Conservation (phyloP, 37 sponge, comb jelly and placozoan genomes). For the Halichondria panicea region DNA sequence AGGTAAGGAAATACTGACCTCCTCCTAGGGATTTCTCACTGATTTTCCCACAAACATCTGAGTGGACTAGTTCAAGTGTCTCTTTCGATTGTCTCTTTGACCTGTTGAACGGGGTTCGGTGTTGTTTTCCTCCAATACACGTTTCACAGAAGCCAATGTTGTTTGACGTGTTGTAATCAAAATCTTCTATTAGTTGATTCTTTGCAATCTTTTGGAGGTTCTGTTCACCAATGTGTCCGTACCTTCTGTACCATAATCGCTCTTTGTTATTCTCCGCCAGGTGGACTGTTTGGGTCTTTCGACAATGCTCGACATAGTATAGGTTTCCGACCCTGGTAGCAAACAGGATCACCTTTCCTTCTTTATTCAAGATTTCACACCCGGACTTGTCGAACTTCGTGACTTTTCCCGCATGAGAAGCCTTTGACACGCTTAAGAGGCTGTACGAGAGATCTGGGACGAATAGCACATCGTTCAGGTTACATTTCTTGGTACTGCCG, state of each 20-base stretch:
- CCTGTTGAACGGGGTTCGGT: slow-evolving; percentile 26
- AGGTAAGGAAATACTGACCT: slow-evolving; percentile 48
- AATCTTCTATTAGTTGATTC: slow-evolving; percentile 26
- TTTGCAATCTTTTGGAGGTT: slow-evolving; percentile 36
- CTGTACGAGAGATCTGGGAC: slow-evolving; percentile 36
- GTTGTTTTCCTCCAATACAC: slow-evolving; percentile 50
- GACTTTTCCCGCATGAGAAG: slow-evolving; percentile 15
- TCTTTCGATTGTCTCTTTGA: slow-evolving; percentile 17
- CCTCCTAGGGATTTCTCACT: slow-evolving; percentile 22
- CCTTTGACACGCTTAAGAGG: slow-evolving; percentile 55
- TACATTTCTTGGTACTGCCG: slow-evolving; percentile 37
- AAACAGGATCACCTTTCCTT: slow-evolving; percentile 24
- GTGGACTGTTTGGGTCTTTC: slow-evolving; percentile 4
- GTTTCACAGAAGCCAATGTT: slow-evolving; percentile 53
- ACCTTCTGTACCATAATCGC: slow-evolving; percentile 49
- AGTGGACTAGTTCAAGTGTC: slow-evolving; percentile 43
- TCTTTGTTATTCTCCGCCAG: slow-evolving; percentile 28
- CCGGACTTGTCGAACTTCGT: slow-evolving; percentile 31
- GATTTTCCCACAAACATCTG: slow-evolving; percentile 59
- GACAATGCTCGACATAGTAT: slow-evolving; percentile 35
- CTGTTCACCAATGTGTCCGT: slow-evolving; percentile 49
- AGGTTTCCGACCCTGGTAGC: slow-evolving; percentile 54
- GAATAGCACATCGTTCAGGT: slow-evolving; percentile 44
- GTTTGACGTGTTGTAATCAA: slow-evolving; percentile 33
- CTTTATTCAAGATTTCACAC: slow-evolving; percentile 26